Base-by-base conservation (phyloP, 1,140 invertebrate species). In the Cephus cinctus region DNA sequence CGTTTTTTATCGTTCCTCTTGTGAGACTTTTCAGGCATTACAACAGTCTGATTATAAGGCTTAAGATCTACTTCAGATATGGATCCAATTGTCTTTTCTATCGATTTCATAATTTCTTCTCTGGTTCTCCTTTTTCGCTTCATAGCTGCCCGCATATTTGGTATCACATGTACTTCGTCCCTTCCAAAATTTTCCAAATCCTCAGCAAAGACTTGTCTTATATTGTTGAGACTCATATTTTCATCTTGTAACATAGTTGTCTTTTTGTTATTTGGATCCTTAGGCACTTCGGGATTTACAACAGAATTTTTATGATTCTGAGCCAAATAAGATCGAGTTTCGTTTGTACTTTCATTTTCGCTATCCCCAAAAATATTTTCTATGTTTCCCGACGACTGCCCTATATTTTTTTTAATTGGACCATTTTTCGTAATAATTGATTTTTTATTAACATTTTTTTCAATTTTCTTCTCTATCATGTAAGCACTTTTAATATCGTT, bases 281-380 rank as follows among this genome's bases (percentile, higher is more conserved):
- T n/a, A 8, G n/a, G n/a, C 25, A 8, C n/a, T 8, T 27, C 25
- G 25, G 25, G n/a, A 27, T 8, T 27, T 27, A n/a, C n/a, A n/a
- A 27, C 25, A n/a, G 25, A 27, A 27, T 27, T n/a, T 8, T n/a
- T 27, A 8, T 27, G n/a, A 8, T 27, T 6, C n/a, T 27, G 25
- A 27, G n/a, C n/a, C 25, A 27, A 43, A 27, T 27, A n/a, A n/a
- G n/a, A 11, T 30, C 9, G 11, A 12, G 11, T 30, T 30, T 30
- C 14, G 12, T 18, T 38, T 36, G 11, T 11, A 14, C 11, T 40
- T 15, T 62, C 59, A n/a, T 62, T 59, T 20, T 46, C 47, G 32
- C 55, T 61, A 50, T 61, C 59, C 12, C 52, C 51, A 44, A 63
- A 63, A n/a, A 59, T 63, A 5, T 46, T 52, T 16, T 59, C 54